These are phyloP conservation scores for Drosophila mettleri DNA, from an alignment of 2,888 invertebrate genomes.

Conservation along the genomic window DNA sequence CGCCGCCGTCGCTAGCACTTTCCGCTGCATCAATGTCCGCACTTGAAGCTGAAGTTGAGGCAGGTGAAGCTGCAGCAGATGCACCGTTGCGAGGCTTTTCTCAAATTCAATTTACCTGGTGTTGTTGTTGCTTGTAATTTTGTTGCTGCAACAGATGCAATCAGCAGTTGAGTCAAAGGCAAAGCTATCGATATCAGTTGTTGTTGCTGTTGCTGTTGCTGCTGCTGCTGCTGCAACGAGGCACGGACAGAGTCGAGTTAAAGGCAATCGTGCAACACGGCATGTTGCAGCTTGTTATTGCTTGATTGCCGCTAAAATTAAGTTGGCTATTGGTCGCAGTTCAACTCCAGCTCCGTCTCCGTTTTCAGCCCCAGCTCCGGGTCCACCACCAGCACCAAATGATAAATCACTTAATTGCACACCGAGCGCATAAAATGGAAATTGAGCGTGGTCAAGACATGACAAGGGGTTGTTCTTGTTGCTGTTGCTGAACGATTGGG, in stretches of 20 bases:
- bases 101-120: constrained; percentile 76
- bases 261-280: constrained; percentile 81
- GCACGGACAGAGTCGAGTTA: constrained; percentile 60
- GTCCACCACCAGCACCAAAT: constrained; percentile 62
- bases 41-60: constrained; percentile 61
- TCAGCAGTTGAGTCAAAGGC: constrained; percentile 74
- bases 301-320: constrained; percentile 80
- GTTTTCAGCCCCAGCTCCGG: constrained; percentile 27
- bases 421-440: constrained; percentile 79
- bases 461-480: constrained; percentile 64
- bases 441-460: constrained; percentile 77
- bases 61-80: constrained; percentile 33
- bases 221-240: constrained; percentile 39
- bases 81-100: constrained; percentile 49
- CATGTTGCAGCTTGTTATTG: constrained; percentile 80
- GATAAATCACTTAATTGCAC: constrained; percentile 81
- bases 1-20: background rate
- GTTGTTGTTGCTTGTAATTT: constrained; percentile 73
- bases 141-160: constrained; percentile 80
- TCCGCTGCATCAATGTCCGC: constrained; percentile 30
- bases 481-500: constrained; percentile 42
- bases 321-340: constrained; percentile 68
- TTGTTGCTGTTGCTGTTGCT: constrained; percentile 17
- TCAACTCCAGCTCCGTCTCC: constrained; percentile 32
- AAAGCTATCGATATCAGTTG: constrained; percentile 80